Evolutionary conservation across 1,140 invertebrate species (phyloP).

Genomic region (Maniola jurtina): DNA sequence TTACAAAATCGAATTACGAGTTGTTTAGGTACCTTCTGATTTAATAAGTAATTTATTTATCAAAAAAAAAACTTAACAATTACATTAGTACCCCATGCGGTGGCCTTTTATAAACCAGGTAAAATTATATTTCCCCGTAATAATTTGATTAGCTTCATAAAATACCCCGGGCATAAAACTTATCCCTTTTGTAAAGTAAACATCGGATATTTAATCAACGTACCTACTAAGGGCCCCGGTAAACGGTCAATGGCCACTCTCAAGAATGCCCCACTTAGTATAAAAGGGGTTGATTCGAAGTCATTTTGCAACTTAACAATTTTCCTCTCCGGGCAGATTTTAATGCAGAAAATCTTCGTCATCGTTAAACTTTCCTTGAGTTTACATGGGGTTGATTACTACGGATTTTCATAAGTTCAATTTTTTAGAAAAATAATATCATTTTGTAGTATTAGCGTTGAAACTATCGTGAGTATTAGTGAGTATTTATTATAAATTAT

Average conservation of each 20-base stretch:
- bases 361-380: background rate
- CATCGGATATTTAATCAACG: conserved; percentile 28
- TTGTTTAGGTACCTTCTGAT: too few relatives aligned
- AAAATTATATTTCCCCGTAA: background rate
- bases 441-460: too few relatives aligned
- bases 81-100: background rate
- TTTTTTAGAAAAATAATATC: too few relatives aligned
- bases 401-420: too few relatives aligned
- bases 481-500: too few relatives aligned
- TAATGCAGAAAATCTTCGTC: background rate
- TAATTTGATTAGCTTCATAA: conserved; percentile 1
- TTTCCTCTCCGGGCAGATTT: background rate
- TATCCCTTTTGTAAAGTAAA: conserved; percentile 15
- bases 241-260: conserved; percentile 21
- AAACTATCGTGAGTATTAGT: too few relatives aligned
- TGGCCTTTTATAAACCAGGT: background rate
- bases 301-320: conserved; percentile 17
- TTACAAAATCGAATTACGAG: too few relatives aligned
- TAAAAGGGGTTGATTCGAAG: conserved; percentile 20
- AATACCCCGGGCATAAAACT: conserved; percentile 3
- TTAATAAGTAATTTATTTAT: too few relatives aligned
- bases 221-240: conserved; percentile 17
- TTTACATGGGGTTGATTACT: too few relatives aligned
- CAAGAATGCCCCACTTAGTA: conserved; percentile 20
- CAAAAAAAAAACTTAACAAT: too few relatives aligned